Percentiles rank a stretch among this genome's conserved stretches.
Conservation (phyloP, 2,113 vertebrate species). For the Alosa alosa region DNA sequence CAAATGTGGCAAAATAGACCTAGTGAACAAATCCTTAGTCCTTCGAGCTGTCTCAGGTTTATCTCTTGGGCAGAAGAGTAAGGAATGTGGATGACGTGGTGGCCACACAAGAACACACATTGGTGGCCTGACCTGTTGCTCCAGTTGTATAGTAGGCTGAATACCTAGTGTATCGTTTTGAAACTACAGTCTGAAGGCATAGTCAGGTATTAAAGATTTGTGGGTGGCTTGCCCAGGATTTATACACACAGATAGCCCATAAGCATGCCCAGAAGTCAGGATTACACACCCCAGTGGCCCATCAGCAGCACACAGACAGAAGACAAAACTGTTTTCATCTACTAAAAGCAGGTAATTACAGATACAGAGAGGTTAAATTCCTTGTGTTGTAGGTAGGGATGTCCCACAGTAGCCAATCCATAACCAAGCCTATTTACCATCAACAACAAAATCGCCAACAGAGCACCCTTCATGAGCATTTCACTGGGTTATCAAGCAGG, state of each 20-base stretch:
- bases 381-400: too few relatives aligned
- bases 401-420: too few relatives aligned
- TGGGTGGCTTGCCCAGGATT: not conserved
- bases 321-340: not conserved
- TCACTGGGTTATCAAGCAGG: too few relatives aligned
- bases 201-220: not conserved
- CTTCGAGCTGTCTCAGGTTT: not conserved
- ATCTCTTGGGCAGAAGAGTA: not conserved
- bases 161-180: not conserved
- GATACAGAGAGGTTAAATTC: too few relatives aligned
- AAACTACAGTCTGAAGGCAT: not conserved
- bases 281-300: not conserved
- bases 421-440: too few relatives aligned
- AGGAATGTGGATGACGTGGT: conserved; percentile 5
- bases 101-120: not conserved
- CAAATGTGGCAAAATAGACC: not conserved
- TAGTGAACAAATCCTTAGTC: not conserved
- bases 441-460: too few relatives aligned
- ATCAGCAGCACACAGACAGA: not conserved
- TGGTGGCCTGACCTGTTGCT: not conserved
- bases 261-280: not conserved
- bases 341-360: too few relatives aligned
- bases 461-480: too few relatives aligned
- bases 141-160: not conserved
- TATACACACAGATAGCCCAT: not conserved